Conservation (phyloP, 2,888 invertebrate genomes). For the Acrocera orbiculus region DNA sequence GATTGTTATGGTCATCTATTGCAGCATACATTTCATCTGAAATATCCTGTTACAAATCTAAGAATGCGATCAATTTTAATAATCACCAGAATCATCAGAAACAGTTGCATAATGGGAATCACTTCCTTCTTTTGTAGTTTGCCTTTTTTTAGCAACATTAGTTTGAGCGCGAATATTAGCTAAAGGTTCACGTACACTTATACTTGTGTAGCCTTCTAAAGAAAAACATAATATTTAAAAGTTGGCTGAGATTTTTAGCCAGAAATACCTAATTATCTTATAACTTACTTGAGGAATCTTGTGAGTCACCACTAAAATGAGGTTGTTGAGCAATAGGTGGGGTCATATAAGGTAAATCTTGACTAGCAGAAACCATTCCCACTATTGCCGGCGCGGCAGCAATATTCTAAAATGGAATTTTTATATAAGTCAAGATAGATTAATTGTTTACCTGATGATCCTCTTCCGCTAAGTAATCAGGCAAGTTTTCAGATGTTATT, state of each 20-base stretch:
- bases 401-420: no score
- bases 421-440: no score
- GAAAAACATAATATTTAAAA: constrained; percentile 4
- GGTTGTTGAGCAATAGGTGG: constrained; percentile 49
- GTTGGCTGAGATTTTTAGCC: constrained; percentile 1
- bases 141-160: constrained; percentile 21
- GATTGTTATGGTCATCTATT: constrained; percentile 57
- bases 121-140: constrained; percentile 26
- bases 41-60: constrained; percentile 11
- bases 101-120: constrained; percentile 78
- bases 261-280: no score
- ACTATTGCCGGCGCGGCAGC: constrained; percentile 77
- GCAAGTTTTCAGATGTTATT: constrained; percentile 3
- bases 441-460: no score
- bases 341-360: constrained; percentile 78
- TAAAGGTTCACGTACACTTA: constrained; percentile 75
- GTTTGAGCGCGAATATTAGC: constrained; percentile 58
- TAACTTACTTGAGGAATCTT: constrained; percentile 62
- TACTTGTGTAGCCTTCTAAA: constrained; percentile 78
- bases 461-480: constrained; percentile 7
- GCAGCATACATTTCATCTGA: constrained; percentile 81
- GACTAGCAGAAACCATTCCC: constrained; percentile 69
- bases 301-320: constrained; percentile 81
- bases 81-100: constrained; percentile 70
- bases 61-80: background rate